Evolutionary conservation across 2,113 vertebrate genomes (phyloP).

Genomic region (Setophaga kirtlandii): DNA sequence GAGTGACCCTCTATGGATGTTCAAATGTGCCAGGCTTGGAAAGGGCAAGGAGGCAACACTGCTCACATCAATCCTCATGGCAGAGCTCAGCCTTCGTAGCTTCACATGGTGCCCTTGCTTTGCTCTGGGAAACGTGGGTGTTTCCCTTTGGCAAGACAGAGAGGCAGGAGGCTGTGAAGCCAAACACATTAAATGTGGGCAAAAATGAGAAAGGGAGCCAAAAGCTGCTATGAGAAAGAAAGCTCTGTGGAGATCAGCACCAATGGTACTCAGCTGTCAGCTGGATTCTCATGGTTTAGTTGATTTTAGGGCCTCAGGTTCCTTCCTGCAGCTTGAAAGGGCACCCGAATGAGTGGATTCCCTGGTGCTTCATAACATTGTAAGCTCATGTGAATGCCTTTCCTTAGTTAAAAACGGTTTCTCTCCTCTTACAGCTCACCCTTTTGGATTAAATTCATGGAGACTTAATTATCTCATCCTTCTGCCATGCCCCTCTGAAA

Average conservation of each 20-base stretch:
- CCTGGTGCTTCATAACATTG: not conserved
- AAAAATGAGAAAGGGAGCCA: not conserved
- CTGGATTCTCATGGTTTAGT: not conserved
- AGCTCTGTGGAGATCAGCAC: not conserved
- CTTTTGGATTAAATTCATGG: not conserved
- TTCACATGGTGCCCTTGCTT: not conserved
- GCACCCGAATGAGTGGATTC: not conserved
- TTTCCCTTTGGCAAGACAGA: not conserved
- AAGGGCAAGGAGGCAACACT: not conserved
- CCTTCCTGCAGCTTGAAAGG: not conserved
- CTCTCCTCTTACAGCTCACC: not conserved
- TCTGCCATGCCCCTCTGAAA: not conserved
- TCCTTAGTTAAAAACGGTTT: not conserved
- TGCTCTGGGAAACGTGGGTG: rapidly evolving
- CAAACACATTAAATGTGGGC: not conserved
- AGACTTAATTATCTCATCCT: constrained; percentile 22
- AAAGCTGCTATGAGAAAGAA: not conserved
- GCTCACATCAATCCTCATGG: rapidly evolving
- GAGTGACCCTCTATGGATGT: not conserved
- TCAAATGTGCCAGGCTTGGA: not conserved
- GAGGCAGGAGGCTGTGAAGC: not conserved
- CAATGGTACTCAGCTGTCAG: rapidly evolving
- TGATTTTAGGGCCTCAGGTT: not conserved
- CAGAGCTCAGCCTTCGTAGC: not conserved
- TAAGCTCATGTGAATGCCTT: not conserved